Evolutionary conservation across 2,888 invertebrate genomes (phyloP).

Genomic region (Hyles lineata): DNA sequence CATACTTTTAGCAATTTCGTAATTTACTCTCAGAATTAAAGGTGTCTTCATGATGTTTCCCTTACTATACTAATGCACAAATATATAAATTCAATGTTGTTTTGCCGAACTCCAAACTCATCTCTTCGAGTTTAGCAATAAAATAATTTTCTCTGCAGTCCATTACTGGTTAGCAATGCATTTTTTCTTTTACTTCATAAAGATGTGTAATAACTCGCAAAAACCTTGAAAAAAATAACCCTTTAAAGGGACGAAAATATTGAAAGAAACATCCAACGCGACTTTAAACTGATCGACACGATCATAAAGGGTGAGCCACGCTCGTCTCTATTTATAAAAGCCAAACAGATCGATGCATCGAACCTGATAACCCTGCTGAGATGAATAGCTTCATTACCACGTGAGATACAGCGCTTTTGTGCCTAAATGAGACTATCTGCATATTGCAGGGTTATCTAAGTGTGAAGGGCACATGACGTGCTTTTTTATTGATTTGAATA

Average conservation of each 20-base stretch:
- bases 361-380: slow-evolving; percentile 17
- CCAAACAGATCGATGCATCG: slow-evolving; percentile 28
- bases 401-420: background rate
- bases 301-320: background rate
- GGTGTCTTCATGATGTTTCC: too few relatives aligned
- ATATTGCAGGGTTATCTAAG: slow-evolving; percentile 3
- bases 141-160: too few relatives aligned
- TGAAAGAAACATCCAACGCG: background rate
- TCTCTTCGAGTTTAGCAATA: too few relatives aligned
- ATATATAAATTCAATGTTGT: too few relatives aligned
- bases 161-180: too few relatives aligned
- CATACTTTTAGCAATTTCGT: too few relatives aligned
- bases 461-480: background rate
- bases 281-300: background rate
- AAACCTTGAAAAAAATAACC: background rate
- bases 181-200: too few relatives aligned
- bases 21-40: too few relatives aligned
- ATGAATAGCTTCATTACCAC: slow-evolving; percentile 26
- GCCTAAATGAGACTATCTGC: background rate
- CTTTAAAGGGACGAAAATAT: slow-evolving; percentile 6
- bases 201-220: too few relatives aligned
- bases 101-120: too few relatives aligned
- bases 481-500: background rate
- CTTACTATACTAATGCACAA: too few relatives aligned
- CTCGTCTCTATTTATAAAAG: slow-evolving; percentile 23